Base-by-base conservation (phyloP, 2,113 vertebrate genomes). In the Corythornis cristatus region DNA sequence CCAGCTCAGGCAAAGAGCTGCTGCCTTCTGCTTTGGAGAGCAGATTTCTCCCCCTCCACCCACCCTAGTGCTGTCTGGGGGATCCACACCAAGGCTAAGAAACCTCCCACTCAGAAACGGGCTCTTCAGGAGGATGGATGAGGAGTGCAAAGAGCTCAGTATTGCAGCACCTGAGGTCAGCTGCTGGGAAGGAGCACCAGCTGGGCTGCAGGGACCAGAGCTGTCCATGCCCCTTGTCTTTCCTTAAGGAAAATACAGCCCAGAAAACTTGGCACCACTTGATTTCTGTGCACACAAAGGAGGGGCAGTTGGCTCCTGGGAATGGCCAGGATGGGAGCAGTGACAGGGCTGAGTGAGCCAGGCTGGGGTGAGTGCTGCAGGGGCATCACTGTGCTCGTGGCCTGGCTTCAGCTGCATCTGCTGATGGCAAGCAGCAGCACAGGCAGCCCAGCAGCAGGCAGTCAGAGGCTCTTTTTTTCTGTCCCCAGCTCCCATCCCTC, bases 371-470 rank as follows among this genome's bases (percentile, higher is more conserved):
- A 67, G 74, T 72, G 40, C 79, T 93, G 23, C 6, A 12, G 12
- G 70, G 67, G 43, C 57, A 23, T 81, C 73, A 70, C n/a, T 35
- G 50, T 29, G 20, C 43, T 14, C 10, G 2, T n/a, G 60, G 37
- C 12, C 74, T 51, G 57, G 65, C 54, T 85, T 74, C 83, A 78
- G 88, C 72, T 79, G 15, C 37, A 37, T 37, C 37, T 37, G 37
- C 37, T 37, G 94, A 91, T 8, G 60, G 79, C 92, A 89, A 96
- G 88, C 94, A 95, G 94, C 67, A 83, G 58, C 64, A 4, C 73
- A 58, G 51, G 66, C 74, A 93, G 71, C 70, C 93, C 9, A 91
- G 74, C 9, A 93, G 93, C 84, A 93, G 89, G 75, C 74, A 91
- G 54, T 79, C 93, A 94, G 88, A 91, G 71, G 71, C 58, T 80